Conservation (phyloP, 2,113 vertebrate species). For the Poecilia latipinna region DNA sequence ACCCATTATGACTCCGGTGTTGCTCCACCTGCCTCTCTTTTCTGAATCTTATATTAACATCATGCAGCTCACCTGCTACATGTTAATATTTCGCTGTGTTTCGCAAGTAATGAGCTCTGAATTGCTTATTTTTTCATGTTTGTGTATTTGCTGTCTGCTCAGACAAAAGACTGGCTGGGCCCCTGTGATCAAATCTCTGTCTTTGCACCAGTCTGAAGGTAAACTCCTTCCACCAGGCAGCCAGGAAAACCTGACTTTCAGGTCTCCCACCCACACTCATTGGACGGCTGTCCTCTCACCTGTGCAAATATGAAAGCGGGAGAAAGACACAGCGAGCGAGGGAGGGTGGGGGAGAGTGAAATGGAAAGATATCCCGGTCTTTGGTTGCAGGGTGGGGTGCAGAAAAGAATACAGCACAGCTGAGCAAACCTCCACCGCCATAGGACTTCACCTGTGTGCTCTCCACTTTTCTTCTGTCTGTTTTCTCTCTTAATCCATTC, state of each 20-base stretch:
- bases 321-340: conserved; percentile 23
- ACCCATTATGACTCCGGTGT: conserved; percentile 56
- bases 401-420: conserved; percentile 80
- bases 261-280: conserved; percentile 73
- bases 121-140: conserved; percentile 31
- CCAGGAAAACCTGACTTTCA: conserved; percentile 81
- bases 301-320: conserved; percentile 73
- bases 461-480: conserved; percentile 65
- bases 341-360: conserved; percentile 53
- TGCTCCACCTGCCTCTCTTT: conserved; percentile 55
- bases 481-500: conserved; percentile 80
- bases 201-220: conserved; percentile 56
- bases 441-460: conserved; percentile 76
- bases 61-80: background rate
- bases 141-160: conserved; percentile 64
- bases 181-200: conserved; percentile 54
- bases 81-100: background rate
- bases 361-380: conserved; percentile 68
- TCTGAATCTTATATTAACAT: background rate
- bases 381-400: conserved; percentile 77
- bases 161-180: conserved; percentile 63
- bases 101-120: conserved; percentile 36
- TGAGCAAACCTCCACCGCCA: conserved; percentile 82
- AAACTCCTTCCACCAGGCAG: conserved; percentile 67
- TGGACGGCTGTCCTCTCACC: conserved; percentile 71